Evolutionary conservation across 2,888 invertebrate species (phyloP).

Genomic region (Luperina nickerlii): DNA sequence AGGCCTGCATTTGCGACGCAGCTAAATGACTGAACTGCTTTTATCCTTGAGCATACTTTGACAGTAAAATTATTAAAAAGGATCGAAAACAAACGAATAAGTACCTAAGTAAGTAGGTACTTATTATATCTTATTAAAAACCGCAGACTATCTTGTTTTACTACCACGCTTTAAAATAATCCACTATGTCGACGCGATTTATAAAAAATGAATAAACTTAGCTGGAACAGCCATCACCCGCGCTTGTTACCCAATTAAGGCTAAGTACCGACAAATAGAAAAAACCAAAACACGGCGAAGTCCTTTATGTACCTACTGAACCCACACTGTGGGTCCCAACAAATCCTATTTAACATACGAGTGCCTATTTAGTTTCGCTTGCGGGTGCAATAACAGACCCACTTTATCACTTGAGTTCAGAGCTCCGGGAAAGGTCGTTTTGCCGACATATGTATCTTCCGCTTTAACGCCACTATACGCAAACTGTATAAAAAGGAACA

Average conservation of each 20-base stretch:
- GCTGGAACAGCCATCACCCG: not conserved
- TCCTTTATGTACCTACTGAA: conserved; percentile 17
- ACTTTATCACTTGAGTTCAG: conserved; percentile 59
- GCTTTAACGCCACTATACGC: conserved; percentile 27
- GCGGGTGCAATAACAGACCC: conserved; percentile 57
- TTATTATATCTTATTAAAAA: not conserved
- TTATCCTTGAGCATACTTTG: conserved; percentile 6
- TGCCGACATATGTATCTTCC: conserved; percentile 48
- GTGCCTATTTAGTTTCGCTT: conserved; percentile 54
- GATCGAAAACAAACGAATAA: not conserved
- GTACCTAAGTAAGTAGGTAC: not conserved
- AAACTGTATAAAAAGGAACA: conserved; percentile 14
- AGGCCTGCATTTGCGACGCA: conserved; percentile 19
- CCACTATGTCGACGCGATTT: not conserved
- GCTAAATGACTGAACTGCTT: not conserved
- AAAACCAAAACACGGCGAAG: conserved; percentile 15
- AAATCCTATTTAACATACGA: conserved; percentile 59
- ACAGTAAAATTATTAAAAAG: not conserved
- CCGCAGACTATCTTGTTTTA: not conserved
- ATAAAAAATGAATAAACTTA: conserved; percentile 24
- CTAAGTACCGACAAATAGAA: conserved; percentile 20
- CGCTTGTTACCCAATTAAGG: conserved; percentile 10
- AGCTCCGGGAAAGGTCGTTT: conserved; percentile 41
- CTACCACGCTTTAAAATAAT: not conserved
- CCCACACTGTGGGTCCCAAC: conserved; percentile 17